phyloP scores from a whole-genome alignment of 2,888 invertebrate species.

The Crocallis elinguaria region DNA sequence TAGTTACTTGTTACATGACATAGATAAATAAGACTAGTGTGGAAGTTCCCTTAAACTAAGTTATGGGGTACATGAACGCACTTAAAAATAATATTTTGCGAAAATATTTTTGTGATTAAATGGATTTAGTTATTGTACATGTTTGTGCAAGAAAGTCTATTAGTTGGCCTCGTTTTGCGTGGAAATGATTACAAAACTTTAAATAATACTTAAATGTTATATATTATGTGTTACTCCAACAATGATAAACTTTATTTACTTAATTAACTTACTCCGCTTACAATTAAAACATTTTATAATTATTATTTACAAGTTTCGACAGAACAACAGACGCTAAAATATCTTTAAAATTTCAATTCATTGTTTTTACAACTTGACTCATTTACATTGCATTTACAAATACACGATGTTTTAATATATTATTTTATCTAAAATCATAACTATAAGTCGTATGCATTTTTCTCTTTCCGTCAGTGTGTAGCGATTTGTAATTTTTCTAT shows the following conservation, averaged over 20 bases:
- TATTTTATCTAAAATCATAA: neutral
- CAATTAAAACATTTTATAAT: slow-evolving; percentile 20
- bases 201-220: neutral
- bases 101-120: too few species aligned
- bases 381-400: too few species aligned
- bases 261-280: slow-evolving; percentile 9
- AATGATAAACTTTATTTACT: slow-evolving; percentile 16
- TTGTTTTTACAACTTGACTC: slow-evolving; percentile 23
- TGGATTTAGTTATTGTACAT: neutral
- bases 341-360: slow-evolving; percentile 34
- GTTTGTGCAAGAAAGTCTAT: slow-evolving; percentile 16
- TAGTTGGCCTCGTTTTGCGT: slow-evolving; percentile 4
- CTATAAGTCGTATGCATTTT: neutral
- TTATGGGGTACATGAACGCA: too few species aligned
- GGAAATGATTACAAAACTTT: neutral
- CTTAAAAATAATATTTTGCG: too few species aligned
- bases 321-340: slow-evolving; percentile 37
- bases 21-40: too few species aligned
- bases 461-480: too few species aligned
- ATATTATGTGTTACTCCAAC: slow-evolving; percentile 10
- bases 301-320: slow-evolving; percentile 31
- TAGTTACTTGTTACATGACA: too few species aligned
- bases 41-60: too few species aligned
- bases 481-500: neutral
- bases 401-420: slow-evolving; percentile 4